These are phyloP conservation scores for Catharus minimus DNA, from an alignment of 2,113 vertebrate species.

Conservation along the genomic window DNA sequence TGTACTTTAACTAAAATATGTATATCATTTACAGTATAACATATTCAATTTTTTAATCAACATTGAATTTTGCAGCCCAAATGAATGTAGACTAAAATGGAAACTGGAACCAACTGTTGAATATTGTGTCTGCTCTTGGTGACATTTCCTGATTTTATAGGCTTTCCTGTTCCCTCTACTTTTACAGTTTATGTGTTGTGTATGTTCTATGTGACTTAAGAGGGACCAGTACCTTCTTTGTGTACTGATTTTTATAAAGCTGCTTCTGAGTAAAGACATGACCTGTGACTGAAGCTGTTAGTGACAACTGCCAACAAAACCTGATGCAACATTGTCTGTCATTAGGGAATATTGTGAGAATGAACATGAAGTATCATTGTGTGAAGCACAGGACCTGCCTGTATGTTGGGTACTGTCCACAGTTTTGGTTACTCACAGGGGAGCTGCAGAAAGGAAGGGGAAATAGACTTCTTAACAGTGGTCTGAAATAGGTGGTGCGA, in stretches of 20 bases:
- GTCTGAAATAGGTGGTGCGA: background rate
- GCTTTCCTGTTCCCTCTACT: background rate
- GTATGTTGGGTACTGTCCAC: rapidly evolving
- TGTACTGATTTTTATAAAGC: background rate
- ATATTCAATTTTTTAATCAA: background rate
- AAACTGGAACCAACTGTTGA: background rate
- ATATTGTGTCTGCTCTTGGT: background rate
- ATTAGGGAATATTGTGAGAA: background rate
- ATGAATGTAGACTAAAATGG: background rate
- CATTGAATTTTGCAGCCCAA: background rate
- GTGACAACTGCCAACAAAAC: background rate
- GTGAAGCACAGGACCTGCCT: background rate
- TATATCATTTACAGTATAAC: background rate
- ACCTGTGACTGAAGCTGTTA: background rate
- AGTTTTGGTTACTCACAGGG: background rate
- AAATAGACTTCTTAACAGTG: background rate
- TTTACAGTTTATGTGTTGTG: background rate
- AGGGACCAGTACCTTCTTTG: background rate
- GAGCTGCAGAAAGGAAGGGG: background rate
- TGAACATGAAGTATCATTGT: background rate
- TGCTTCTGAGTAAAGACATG: background rate
- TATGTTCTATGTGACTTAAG: background rate
- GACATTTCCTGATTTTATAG: background rate
- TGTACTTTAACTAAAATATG: background rate
- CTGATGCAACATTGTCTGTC: background rate